Evolutionary conservation across 2,888 invertebrate genomes (phyloP), one percentile per base, ranked within the genome.

Genomic region (Rhamnusium bicolor): DNA sequence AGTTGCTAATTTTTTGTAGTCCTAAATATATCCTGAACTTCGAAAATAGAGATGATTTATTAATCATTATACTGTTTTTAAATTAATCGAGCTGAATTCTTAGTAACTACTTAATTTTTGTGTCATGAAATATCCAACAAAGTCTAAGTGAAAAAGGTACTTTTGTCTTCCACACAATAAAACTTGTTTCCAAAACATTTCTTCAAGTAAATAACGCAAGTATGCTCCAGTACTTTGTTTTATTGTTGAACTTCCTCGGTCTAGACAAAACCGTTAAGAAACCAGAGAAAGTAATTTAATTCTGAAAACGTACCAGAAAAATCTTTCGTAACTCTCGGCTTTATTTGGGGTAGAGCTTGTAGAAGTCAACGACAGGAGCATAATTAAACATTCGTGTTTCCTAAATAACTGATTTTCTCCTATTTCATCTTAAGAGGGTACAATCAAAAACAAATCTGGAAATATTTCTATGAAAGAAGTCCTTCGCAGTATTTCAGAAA

Each of bases 231-330:
- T 12, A 40, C 40, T 40, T 40, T n/a, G 40, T 40, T n/a, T 40
- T 40, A 40, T 40, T 14, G 12, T 14, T n/a, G 40, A 40, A 40
- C 10, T 21, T 24, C 24, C n/a, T 19, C 24, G 4, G 54, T 54
- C 54, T 54, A 24, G 54, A 54, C 24, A n/a, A 24, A n/a, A n/a
- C 24, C 12, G 7, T 27, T 54, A 54, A 54, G 27, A 4, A 54
- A 27, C 5, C 27, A 27, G 54, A 24, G 54, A 54, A 54, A 54
- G 54, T 54, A 54, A 54, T 54, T 54, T 27, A 54, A 54, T 54
- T 54, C 54, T 19, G 24, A 10, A 19, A 54, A 21, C 18, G 7
- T 4, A 12, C 51, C 19, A 51, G 51, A 51, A 51, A 21, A 51
- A 19, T 19, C 51, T 21, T 12, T 21, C 51, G 3, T 8, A 18